These are phyloP conservation scores for Caenorhabditis imperialis DNA, from an alignment of 2,888 invertebrate species.

Conservation along the genomic window DNA sequence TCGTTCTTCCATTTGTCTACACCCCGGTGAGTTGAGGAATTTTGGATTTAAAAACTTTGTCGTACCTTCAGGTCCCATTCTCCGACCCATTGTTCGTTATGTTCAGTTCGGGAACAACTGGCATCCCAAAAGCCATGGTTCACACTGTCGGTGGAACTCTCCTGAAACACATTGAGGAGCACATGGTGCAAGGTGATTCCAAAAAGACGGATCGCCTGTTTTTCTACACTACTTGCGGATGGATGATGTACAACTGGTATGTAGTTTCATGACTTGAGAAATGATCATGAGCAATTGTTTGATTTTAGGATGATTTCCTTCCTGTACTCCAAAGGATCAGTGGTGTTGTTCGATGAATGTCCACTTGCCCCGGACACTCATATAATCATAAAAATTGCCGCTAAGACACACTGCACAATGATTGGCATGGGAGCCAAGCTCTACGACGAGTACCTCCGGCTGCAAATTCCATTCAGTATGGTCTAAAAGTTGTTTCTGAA, in stretches of 20 bases:
- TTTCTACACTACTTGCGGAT: slow-evolving; percentile 82
- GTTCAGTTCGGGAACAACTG: slow-evolving; percentile 83
- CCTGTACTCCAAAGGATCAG: slow-evolving; percentile 76
- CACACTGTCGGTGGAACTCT: slow-evolving; percentile 82
- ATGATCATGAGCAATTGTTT: not conserved
- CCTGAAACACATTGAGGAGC: slow-evolving; percentile 82
- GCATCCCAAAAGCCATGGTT: slow-evolving; percentile 82
- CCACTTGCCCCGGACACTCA: slow-evolving; percentile 80
- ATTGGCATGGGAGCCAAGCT: slow-evolving; percentile 82
- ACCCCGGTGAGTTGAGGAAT: slow-evolving; percentile 37
- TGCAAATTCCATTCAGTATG: slow-evolving; percentile 70
- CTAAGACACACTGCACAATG: slow-evolving; percentile 79
- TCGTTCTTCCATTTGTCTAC: slow-evolving; percentile 44
- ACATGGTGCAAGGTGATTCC: slow-evolving; percentile 81
- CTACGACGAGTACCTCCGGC: slow-evolving; percentile 80
- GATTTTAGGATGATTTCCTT: slow-evolving; percentile 78
- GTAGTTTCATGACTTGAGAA: slow-evolving; percentile 71
- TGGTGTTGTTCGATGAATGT: slow-evolving; percentile 82
- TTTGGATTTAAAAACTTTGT: not conserved
- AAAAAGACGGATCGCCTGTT: slow-evolving; percentile 80
- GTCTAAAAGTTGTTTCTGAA: not conserved
- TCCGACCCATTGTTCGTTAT: slow-evolving; percentile 82
- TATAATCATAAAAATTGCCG: slow-evolving; percentile 80
- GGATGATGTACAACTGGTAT: slow-evolving; percentile 84
- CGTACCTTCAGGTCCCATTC: slow-evolving; percentile 80